phyloP scores from a whole-genome alignment of 2,113 vertebrate genomes.

The Macquaria ambigua region DNA sequence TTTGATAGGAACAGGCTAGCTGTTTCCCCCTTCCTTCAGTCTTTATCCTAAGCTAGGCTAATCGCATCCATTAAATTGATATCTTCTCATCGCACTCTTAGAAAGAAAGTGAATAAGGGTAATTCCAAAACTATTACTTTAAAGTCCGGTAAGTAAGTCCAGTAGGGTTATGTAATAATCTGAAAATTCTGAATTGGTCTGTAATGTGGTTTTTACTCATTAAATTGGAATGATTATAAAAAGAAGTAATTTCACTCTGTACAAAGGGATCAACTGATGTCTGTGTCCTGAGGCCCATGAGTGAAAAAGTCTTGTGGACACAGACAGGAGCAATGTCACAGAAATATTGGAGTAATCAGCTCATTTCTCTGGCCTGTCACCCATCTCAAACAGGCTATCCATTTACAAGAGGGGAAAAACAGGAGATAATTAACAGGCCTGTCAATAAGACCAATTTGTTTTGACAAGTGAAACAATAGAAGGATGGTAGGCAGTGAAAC shows the following conservation, averaged over 20 bases:
- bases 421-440: conserved; percentile 52
- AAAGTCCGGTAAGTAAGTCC: background rate
- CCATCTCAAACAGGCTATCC: conserved; percentile 28
- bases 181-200: background rate
- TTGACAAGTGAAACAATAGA: conserved; percentile 63
- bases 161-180: background rate
- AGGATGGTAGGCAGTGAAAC: conserved; percentile 36
- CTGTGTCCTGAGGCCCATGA: background rate
- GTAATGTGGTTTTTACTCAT: background rate
- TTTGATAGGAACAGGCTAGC: no score
- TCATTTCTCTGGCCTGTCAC: conserved; percentile 31
- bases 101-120: background rate
- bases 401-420: conserved; percentile 27
- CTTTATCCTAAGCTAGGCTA: no score
- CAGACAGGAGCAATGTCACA: background rate
- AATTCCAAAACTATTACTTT: background rate
- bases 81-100: background rate
- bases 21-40: no score
- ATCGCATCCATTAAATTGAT: no score
- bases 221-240: background rate
- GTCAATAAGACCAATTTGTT: conserved; percentile 58
- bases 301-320: background rate
- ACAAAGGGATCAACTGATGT: background rate
- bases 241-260: background rate
- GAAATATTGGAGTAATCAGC: conserved; percentile 15